Conservation (phyloP, 2,113 vertebrate species). For the Mormyrus lacerda region DNA sequence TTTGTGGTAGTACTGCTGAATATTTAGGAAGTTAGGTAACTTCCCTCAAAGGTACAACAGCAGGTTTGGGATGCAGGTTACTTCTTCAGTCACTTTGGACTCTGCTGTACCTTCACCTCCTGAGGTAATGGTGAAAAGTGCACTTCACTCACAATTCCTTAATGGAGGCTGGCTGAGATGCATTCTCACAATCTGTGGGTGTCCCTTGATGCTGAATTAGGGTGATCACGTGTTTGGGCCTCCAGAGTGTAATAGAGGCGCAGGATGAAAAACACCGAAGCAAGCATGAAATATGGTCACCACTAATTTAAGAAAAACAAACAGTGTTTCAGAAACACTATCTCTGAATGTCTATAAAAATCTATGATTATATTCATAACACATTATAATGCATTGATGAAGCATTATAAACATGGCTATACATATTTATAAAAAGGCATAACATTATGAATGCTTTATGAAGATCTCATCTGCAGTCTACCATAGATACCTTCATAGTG, state of each 20-base stretch:
- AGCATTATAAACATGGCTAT: background rate
- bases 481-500: background rate
- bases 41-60: background rate
- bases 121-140: background rate
- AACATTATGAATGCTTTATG: background rate
- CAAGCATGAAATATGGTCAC: background rate
- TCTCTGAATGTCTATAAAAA: background rate
- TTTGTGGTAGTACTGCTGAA: background rate
- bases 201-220: background rate
- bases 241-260: background rate
- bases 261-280: background rate
- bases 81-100: background rate
- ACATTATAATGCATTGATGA: background rate
- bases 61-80: background rate
- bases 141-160: background rate
- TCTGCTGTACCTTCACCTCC: background rate
- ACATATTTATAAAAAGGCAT: background rate
- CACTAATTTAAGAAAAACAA: background rate
- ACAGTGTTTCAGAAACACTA: background rate
- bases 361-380: background rate
- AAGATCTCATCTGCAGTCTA: too few relatives aligned
- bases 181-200: background rate
- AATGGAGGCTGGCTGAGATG: background rate
- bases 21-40: background rate
- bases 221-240: background rate